Evolutionary conservation across 1,140 invertebrate genomes (phyloP).

Genomic region (Phocides pigmalion): DNA sequence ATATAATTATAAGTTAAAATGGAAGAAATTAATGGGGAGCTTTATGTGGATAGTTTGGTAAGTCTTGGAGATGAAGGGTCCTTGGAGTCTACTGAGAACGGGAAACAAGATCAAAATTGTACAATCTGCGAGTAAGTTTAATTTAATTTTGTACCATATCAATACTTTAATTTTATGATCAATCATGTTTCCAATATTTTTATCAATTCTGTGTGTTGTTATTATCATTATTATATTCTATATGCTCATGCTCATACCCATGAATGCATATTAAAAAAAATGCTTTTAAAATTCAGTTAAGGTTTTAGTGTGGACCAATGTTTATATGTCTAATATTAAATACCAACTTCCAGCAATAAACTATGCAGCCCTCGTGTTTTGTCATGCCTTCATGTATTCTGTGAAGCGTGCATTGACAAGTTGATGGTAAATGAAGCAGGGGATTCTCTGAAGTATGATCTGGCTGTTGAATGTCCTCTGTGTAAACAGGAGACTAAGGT

Average conservation of each 20-base stretch:
- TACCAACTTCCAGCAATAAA: conserved; percentile 87
- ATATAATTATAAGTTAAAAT: conserved; percentile 80
- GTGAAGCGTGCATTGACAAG: conserved; percentile 94
- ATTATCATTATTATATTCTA: no score
- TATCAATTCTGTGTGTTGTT: no score
- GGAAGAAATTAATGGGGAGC: conserved; percentile 83
- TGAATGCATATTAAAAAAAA: no score
- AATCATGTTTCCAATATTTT: no score
- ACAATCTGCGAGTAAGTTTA: conserved; percentile 83
- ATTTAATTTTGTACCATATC: conserved; percentile 10
- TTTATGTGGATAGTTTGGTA: conserved; percentile 79
- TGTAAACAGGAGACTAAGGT: conserved; percentile 94
- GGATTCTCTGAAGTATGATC: conserved; percentile 85
- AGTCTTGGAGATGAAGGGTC: conserved; percentile 81
- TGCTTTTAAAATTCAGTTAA: no score
- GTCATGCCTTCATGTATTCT: conserved; percentile 96
- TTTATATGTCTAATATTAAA: no score
- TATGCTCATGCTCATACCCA: no score
- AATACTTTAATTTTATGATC: no score
- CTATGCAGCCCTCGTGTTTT: conserved; percentile 92
- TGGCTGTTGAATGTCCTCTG: conserved; percentile 88
- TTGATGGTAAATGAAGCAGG: conserved; percentile 88
- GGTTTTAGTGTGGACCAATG: no score
- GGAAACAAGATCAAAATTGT: conserved; percentile 82
- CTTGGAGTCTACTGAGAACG: conserved; percentile 78